Conservation (phyloP, 2,113 vertebrate genomes). For the Hemiprocne comata region DNA sequence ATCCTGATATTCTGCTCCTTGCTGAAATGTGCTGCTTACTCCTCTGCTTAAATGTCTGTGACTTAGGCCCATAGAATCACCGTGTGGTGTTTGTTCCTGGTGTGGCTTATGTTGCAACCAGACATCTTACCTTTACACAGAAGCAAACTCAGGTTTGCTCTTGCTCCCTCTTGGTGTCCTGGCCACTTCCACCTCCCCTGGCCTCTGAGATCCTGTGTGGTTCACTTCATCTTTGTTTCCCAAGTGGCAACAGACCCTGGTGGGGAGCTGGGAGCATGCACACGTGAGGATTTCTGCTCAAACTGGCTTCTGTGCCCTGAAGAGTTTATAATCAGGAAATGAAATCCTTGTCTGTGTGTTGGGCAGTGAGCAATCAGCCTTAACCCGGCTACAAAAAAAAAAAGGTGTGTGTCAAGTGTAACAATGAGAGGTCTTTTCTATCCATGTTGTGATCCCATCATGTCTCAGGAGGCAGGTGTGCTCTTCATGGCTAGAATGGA, state of each 20-base stretch:
- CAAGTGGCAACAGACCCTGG: neutral
- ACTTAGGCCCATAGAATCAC: accelerated
- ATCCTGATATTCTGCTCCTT: neutral
- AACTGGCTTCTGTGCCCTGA: neutral
- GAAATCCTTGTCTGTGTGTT: accelerated
- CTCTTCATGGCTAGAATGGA: neutral
- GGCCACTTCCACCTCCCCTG: neutral
- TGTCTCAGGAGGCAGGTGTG: too few relatives aligned
- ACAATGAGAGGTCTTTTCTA: accelerated
- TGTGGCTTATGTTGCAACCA: neutral
- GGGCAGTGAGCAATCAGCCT: neutral
- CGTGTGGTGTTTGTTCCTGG: neutral
- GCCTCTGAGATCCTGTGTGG: neutral
- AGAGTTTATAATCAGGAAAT: accelerated
- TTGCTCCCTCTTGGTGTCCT: neutral
- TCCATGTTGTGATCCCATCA: accelerated
- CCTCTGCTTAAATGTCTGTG: neutral
- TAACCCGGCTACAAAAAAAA: accelerated
- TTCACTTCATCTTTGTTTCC: neutral
- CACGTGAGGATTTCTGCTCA: accelerated
- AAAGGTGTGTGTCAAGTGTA: accelerated
- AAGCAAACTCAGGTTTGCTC: neutral
- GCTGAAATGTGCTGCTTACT: neutral
- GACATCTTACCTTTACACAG: neutral
- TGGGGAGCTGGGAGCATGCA: neutral